Base-by-base conservation (phyloP, 1,140 invertebrate species). In the Hyposmocoma kahamanoa region DNA sequence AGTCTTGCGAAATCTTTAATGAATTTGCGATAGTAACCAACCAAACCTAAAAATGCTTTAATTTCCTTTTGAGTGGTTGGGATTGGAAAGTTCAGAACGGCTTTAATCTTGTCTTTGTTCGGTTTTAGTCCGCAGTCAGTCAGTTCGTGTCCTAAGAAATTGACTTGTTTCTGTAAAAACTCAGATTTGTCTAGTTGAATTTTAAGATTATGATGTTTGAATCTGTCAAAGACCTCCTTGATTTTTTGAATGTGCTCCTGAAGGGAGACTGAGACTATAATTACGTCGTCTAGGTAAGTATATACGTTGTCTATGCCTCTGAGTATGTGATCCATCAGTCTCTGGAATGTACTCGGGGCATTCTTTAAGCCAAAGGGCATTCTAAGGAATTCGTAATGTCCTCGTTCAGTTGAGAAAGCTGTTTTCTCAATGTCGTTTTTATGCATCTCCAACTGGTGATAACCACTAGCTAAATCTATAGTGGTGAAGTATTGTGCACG, bases 361-460 rank as follows among this genome's bases (percentile, higher is more conserved):
- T 62, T 36, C 13, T 55, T 54, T 19, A 72, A 38, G 3, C 79
- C 86, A 58, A 85, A 83, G 6, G 78, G 82, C 52, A 79, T 64
- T 21, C 59, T 22, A 15, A 50, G 43, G 47, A 57, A 81, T 26
- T 71, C 28, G 46, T 56, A 77, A 22, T 71, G 68, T 9, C 34
- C 44, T 11, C 56, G 56, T 19, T 58, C 53, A 0, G 59, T 65
- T 4, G 53, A 59, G 39, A 86, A 86, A 11, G 76, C 81, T 2
- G 86, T 87, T 61, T 87, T 87, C 5, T 52, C 22, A 17, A 47
- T 69, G 48, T 70, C 61, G 13, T 64, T 45, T 43, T 50, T 20
- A 1, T 66, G 55, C 2, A 88, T 45, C n/a, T 59, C 46, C 4
- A 89, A 65, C 53, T 90, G 87, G n/a, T n/a, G n/a, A n/a, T n/a